phyloP scores from a whole-genome alignment of 2,113 vertebrate genomes.

The Odobenus rosmarus region DNA sequence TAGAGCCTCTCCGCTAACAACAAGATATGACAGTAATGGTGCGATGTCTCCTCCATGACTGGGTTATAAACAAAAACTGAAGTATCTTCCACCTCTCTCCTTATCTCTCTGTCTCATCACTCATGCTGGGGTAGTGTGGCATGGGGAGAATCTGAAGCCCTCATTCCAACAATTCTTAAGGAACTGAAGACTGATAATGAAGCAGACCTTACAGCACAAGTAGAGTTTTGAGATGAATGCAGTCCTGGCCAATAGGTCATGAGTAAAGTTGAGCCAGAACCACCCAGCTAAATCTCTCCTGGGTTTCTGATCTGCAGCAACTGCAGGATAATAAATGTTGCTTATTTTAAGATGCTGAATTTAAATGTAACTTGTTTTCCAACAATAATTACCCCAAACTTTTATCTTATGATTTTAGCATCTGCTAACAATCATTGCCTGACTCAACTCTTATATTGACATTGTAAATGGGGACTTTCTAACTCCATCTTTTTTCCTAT shows the following conservation, averaged over 20 bases:
- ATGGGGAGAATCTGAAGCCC: background rate
- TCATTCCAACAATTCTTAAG: background rate
- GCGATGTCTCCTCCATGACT: background rate
- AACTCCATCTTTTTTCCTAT: background rate
- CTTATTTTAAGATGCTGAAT: background rate
- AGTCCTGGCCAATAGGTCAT: background rate
- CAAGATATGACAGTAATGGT: background rate
- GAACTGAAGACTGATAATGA: background rate
- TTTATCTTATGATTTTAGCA: background rate
- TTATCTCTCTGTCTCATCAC: background rate
- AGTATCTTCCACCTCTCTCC: background rate
- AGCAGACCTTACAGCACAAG: background rate
- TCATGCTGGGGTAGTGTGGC: background rate
- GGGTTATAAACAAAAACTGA: background rate
- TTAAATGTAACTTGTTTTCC: background rate
- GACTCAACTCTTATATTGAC: background rate
- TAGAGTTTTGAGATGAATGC: background rate
- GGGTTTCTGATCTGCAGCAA: background rate
- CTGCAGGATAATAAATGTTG: background rate
- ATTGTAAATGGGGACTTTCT: background rate
- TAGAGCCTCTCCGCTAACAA: background rate
- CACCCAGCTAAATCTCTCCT: background rate
- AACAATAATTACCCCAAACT: background rate
- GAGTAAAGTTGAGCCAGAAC: background rate
- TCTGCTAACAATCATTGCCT: background rate